Evolutionary conservation across 2,113 vertebrate genomes (phyloP), one percentile per base, ranked within the genome.

Genomic region (Oryzias curvinotus): DNA sequence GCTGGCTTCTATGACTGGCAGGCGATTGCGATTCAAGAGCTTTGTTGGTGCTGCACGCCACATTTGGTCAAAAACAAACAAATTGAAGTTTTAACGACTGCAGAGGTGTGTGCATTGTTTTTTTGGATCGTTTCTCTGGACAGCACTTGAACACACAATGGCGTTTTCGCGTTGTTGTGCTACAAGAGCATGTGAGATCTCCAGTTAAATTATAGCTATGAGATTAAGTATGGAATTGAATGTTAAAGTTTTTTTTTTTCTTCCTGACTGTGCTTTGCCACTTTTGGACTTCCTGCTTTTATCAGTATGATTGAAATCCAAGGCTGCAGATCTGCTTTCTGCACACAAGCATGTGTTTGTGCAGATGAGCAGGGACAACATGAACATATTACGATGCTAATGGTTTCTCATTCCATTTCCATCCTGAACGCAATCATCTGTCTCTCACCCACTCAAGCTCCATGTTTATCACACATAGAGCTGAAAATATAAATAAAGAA

Each of bases 371-470:
- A 26, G 14, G 19, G 21, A 68, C 65, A 19, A 51, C 64, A 62
- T 64, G 73, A 60, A 67, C 49, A 52, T 52, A 61, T 77, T 62
- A 60, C 63, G 4, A 18, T 28, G 52, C 62, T 75, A 62, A 85
- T 81, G 65, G 68, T 64, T 75, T 79, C 73, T 77, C 80, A 61
- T 86, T 77, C 60, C 80, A 73, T 52, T 68, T 63, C 64, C 67
- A 79, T 82, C 71, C 71, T 75, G 66, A 77, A 86, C 80, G 83
- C 89, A 88, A 86, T 87, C 87, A 81, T 82, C 77, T 78, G 47
- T 78, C 67, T 84, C 71, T 78, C 69, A 23, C 78, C 72, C 71
- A 71, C 72, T 77, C 74, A 85, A 66, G 61, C 68, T 14, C 71
- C 77, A 45, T 59, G 70, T 78, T 82, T 73, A 72, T 81, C 82